Conservation (phyloP, 2,888 invertebrate species). For the Psococerastis gibbosa region DNA sequence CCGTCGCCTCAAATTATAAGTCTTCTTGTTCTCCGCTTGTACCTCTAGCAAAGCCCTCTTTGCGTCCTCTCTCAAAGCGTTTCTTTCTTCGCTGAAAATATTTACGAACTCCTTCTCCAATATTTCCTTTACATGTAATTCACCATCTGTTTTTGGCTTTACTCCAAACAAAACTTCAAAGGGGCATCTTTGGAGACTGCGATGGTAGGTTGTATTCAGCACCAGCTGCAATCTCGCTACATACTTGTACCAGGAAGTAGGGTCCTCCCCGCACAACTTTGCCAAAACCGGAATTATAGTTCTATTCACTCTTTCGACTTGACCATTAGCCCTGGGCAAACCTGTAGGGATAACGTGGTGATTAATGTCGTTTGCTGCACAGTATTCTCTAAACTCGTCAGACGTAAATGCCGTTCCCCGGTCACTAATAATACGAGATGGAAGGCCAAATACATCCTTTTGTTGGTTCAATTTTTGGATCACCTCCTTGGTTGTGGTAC, state of each 20-base stretch:
- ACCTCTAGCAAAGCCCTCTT: neutral
- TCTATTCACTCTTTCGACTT: slow-evolving; percentile 5
- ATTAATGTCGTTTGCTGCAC: neutral
- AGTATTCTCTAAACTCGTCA: neutral
- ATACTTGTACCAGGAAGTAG: neutral
- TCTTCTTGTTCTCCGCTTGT: neutral
- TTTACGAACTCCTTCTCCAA: neutral
- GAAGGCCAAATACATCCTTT: neutral
- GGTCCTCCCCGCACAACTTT: slow-evolving; percentile 1
- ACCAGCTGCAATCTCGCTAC: neutral
- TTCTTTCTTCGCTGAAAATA: neutral
- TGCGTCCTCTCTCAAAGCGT: neutral
- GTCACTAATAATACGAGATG: slow-evolving; percentile 6
- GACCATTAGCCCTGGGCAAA: slow-evolving; percentile 8
- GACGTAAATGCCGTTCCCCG: slow-evolving; percentile 1
- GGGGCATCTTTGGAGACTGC: neutral
- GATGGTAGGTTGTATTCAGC: neutral
- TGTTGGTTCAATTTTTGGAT: neutral
- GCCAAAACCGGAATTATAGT: neutral
- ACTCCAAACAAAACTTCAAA: neutral
- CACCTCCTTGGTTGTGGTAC: neutral
- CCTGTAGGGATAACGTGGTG: neutral
- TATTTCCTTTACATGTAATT: neutral
- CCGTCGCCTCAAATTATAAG: neutral
- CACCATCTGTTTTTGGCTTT: neutral